phyloP scores from a whole-genome alignment of 2,113 vertebrate species.

The Pycnonotus jocosus region DNA sequence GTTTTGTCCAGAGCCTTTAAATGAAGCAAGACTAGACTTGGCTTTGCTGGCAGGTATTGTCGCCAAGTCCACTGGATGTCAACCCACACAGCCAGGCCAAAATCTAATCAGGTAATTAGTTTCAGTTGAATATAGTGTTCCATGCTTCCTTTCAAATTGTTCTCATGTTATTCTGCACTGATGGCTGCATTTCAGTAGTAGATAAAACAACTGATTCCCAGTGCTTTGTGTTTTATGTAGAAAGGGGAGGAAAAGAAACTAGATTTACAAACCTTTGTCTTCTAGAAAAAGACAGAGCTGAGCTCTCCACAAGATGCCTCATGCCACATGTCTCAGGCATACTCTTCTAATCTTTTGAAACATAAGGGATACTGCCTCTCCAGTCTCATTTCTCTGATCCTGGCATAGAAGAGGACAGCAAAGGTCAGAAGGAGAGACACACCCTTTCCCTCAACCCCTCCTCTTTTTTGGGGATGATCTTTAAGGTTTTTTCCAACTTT shows the following conservation, averaged over 20 bases:
- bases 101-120: slow-evolving; percentile 65
- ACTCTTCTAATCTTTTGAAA: background rate
- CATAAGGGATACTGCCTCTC: background rate
- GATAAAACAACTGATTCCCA: background rate
- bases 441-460: background rate
- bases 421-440: background rate
- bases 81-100: slow-evolving; percentile 47
- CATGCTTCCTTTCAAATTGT: slow-evolving; percentile 30
- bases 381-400: background rate
- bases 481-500: background rate
- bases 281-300: background rate
- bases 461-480: background rate
- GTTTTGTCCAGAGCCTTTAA: slow-evolving; percentile 44
- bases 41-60: slow-evolving; percentile 21
- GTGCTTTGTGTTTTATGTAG: background rate
- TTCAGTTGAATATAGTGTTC: slow-evolving; percentile 60
- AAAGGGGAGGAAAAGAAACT: background rate
- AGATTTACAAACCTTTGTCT: background rate
- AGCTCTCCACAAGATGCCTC: background rate
- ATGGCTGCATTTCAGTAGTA: slow-evolving; percentile 40
- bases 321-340: background rate
- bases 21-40: slow-evolving; percentile 55
- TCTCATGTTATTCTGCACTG: slow-evolving; percentile 15
- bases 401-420: background rate
- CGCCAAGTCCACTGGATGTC: slow-evolving; percentile 63